Base-by-base conservation (phyloP, 1,140 invertebrate genomes). In the Cylas formicarius region DNA sequence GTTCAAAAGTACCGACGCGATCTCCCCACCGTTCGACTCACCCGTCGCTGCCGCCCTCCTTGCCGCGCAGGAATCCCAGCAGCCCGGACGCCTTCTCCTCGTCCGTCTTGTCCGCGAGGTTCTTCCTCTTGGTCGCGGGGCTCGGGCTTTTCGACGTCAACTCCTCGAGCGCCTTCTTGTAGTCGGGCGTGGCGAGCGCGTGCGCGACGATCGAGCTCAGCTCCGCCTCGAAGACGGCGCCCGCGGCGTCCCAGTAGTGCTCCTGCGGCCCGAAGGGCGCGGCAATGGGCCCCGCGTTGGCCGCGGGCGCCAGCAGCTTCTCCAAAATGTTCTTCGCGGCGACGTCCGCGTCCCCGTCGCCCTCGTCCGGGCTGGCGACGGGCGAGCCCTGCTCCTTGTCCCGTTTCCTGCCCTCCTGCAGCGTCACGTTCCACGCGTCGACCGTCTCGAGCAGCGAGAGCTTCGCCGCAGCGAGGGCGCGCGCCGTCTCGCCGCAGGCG, bases 201-300 rank as follows among this genome's bases (percentile, higher is more conserved):
- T 89, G 91, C 0, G 90, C 86, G 43, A 95, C 88, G 32, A 95
- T 84, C 1, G 90, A 93, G 50, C 88, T 90, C 1, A 85, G 82
- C 63, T 96, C 89, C 10, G 77, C 76, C 61, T 93, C 89, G 50
- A 84, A 82, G 0, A 94, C 82, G 6, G 73, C 61, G 21, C 74
- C 71, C 24, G 68, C 43, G 1, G 75, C 67, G 16, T 79, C 58
- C 1, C 75, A 66, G 55, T 82, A 72, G 64, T 88, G 84, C 60
- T 86, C 82, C 54, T 74, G 70, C 2, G 67, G 22, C 27, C 72
- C 64, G 62, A 82, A 77, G 10, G 80, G 79, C 42, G 66, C 68
- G 72, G 74, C 52, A 22, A 68, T n/a, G n/a, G n/a, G n/a, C n/a
- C n/a, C n/a, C n/a, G n/a, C n/a, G n/a, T n/a, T n/a, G n/a, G 46